A percentile compares a stretch with the other conserved stretches of the same genome.
These are phyloP conservation scores for Microchrysa polita DNA, from an alignment of 2,888 invertebrate species.

Conservation along the genomic window DNA sequence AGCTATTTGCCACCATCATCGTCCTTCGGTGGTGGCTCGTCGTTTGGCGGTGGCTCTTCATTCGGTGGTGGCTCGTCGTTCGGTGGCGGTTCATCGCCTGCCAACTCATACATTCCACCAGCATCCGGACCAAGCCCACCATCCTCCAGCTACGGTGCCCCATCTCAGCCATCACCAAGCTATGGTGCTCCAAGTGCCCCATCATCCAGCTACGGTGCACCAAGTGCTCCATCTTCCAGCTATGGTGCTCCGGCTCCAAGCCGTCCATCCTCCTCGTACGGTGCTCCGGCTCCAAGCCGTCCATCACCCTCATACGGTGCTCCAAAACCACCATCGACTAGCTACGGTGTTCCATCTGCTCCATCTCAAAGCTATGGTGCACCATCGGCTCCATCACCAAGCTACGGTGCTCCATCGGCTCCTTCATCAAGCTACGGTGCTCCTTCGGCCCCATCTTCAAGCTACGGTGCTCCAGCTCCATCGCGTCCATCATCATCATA, in stretches of 20 bases:
- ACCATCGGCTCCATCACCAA: constrained; percentile 65
- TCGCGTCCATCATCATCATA: constrained; percentile 48
- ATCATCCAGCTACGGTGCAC: constrained; percentile 55
- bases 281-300: constrained; percentile 65
- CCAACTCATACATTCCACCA: constrained; percentile 69
- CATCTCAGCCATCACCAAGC: constrained; percentile 53
- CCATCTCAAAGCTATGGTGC: constrained; percentile 61
- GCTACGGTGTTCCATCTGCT: constrained; percentile 60
- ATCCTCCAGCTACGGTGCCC: constrained; percentile 62
- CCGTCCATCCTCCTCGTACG: constrained; percentile 60
- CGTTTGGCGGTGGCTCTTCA: constrained; percentile 53
- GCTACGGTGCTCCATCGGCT: constrained; percentile 69
- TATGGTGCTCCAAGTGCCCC: constrained; percentile 56
- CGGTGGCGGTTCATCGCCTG: constrained; percentile 61
- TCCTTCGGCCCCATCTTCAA: constrained; percentile 57
- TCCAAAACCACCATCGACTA: constrained; percentile 59
- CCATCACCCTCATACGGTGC: constrained; percentile 60
- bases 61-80: too few relatives aligned
- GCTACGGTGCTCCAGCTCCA: constrained; percentile 61
- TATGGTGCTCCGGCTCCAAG: constrained; percentile 59
- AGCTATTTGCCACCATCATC: constrained; percentile 62
- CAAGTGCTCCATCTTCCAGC: constrained; percentile 57
- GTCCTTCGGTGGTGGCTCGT: too few relatives aligned
- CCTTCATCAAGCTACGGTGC: constrained; percentile 66
- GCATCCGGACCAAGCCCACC: constrained; percentile 61